Percentiles rank a stretch among this genome's conserved stretches.
Conservation (phyloP, 2,113 vertebrate species). For the Tetraodon nigroviridis region DNA sequence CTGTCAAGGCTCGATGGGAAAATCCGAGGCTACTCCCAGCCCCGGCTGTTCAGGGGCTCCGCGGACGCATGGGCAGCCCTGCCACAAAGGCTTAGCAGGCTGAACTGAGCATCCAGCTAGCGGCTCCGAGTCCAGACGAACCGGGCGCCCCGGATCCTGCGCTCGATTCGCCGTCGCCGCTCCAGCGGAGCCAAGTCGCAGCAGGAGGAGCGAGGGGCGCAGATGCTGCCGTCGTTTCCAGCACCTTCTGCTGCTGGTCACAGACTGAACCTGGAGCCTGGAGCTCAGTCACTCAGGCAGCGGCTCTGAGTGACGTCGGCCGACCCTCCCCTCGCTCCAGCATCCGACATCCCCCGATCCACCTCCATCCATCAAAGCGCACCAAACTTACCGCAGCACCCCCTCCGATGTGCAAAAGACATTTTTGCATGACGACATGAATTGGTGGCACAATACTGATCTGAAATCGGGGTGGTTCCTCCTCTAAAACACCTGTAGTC, state of each 20-base stretch:
- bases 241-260: constrained; percentile 65
- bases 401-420: background rate
- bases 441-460: too few relatives aligned
- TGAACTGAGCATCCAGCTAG: constrained; percentile 63
- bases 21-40: constrained; percentile 55
- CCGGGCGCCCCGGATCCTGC: constrained; percentile 41
- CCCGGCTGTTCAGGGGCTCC: constrained; percentile 55
- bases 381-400: constrained; percentile 7
- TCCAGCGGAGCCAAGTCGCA: constrained; percentile 5
- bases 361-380: constrained; percentile 21
- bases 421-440: too few relatives aligned
- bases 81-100: constrained; percentile 65
- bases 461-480: too few relatives aligned
- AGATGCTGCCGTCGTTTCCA: constrained; percentile 26
- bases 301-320: constrained; percentile 65
- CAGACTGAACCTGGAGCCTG: constrained; percentile 58
- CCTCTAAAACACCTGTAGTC: too few relatives aligned
- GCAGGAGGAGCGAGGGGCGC: constrained; percentile 23
- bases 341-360: constrained; percentile 15
- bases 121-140: constrained; percentile 37
- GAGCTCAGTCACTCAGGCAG: constrained; percentile 53
- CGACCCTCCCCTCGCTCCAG: constrained; percentile 47
- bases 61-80: constrained; percentile 63
- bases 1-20: constrained; percentile 33
- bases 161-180: constrained; percentile 52